These are phyloP conservation scores for Anastatus disparis DNA, from an alignment of 1,140 invertebrate genomes.

Conservation along the genomic window DNA sequence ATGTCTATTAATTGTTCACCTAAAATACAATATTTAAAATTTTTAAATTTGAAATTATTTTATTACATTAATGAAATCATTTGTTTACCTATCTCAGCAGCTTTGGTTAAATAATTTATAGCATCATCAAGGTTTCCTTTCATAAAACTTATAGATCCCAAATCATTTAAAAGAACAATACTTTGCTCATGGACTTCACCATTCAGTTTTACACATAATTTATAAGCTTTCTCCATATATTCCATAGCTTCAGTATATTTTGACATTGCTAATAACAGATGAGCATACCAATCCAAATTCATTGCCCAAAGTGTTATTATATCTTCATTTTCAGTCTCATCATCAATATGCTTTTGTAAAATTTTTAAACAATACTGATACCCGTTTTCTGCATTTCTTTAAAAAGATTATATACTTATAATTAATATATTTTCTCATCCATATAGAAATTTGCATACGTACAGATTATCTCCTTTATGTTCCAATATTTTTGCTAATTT, in stretches of 20 bases:
- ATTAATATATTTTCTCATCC: no score
- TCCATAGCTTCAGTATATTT: slow-evolving; percentile 74
- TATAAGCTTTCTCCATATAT: slow-evolving; percentile 77
- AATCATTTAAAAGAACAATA: slow-evolving; percentile 85
- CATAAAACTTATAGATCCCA: slow-evolving; percentile 79
- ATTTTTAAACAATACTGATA: slow-evolving; percentile 81
- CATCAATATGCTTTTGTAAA: slow-evolving; percentile 70
- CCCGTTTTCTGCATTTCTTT: slow-evolving; percentile 76
- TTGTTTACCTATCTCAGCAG: slow-evolving; percentile 73
- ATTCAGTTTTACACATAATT: slow-evolving; percentile 73
- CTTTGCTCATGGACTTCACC: slow-evolving; percentile 78
- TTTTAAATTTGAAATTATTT: no score
- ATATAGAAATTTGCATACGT: slow-evolving; percentile 41
- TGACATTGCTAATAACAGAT: slow-evolving; percentile 75
- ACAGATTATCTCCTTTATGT: slow-evolving; percentile 70
- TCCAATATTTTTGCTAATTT: slow-evolving; percentile 80
- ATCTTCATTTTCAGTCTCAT: slow-evolving; percentile 69
- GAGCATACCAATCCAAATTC: slow-evolving; percentile 84
- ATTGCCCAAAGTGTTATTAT: slow-evolving; percentile 75
- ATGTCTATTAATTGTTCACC: slow-evolving; percentile 72
- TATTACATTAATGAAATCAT: not conserved
- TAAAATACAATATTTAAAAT: slow-evolving; percentile 40
- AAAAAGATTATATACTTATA: slow-evolving; percentile 30
- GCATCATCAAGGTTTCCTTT: slow-evolving; percentile 76
- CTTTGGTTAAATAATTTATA: slow-evolving; percentile 77